These are phyloP conservation scores for Drosophila parabipectinata DNA, from an alignment of 1,140 invertebrate species.

Conservation along the genomic window DNA sequence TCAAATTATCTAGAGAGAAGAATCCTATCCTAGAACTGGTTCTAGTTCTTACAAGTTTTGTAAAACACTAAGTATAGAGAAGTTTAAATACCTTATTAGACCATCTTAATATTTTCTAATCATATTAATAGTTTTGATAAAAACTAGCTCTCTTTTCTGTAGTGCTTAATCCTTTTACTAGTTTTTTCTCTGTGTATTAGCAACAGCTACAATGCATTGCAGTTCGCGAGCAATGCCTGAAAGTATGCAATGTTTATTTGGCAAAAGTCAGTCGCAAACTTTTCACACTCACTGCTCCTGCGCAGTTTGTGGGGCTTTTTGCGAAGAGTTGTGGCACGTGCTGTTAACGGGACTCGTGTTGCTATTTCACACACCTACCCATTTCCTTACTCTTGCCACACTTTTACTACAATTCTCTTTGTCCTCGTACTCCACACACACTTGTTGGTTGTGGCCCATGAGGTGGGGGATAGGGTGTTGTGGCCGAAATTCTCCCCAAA, in stretches of 20 bases:
- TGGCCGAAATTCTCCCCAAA: slow-evolving; percentile 34
- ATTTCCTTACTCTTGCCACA: not conserved
- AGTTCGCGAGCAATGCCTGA: slow-evolving; percentile 48
- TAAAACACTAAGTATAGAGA: too few species aligned
- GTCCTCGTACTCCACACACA: slow-evolving; percentile 24
- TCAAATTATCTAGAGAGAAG: too few species aligned
- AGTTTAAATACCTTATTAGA: too few species aligned
- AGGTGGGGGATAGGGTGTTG: slow-evolving; percentile 8
- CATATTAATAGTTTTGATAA: too few species aligned
- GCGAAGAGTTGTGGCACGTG: slow-evolving; percentile 21
- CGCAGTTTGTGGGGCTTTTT: slow-evolving; percentile 30
- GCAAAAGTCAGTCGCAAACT: slow-evolving; percentile 29
- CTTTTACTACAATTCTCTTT: not conserved
- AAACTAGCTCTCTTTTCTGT: too few species aligned
- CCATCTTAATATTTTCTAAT: too few species aligned
- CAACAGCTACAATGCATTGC: slow-evolving; percentile 35
- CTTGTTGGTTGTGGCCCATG: slow-evolving; percentile 35
- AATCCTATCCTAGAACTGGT: too few species aligned
- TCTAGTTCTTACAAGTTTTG: too few species aligned
- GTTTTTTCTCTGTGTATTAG: slow-evolving; percentile 20
- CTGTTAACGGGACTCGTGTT: slow-evolving; percentile 11
- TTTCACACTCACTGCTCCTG: slow-evolving; percentile 53
- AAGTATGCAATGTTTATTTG: slow-evolving; percentile 76
- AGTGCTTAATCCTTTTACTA: too few species aligned
- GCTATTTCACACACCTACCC: slow-evolving; percentile 30